A percentile compares a stretch with the other conserved stretches of the same genome.
These are phyloP conservation scores for Leucosticte australis DNA, from an alignment of 2,113 vertebrate species.

Conservation along the genomic window DNA sequence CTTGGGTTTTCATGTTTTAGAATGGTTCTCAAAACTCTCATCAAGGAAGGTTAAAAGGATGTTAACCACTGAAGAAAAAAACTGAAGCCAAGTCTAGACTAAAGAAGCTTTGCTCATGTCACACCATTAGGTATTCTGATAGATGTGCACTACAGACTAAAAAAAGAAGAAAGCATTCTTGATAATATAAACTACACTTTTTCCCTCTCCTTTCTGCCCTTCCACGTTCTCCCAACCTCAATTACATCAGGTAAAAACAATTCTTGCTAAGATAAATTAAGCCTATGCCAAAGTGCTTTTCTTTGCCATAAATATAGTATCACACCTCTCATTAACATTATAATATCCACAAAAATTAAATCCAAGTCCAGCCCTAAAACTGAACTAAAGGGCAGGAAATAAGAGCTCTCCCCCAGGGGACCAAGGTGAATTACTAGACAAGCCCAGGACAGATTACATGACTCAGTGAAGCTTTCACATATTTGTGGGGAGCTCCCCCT, in stretches of 20 bases:
- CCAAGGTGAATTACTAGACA: not conserved
- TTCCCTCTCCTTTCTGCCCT: not conserved
- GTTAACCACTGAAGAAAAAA: not conserved
- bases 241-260: not conserved
- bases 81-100: not conserved
- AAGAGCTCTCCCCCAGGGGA: not conserved
- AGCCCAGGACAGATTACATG: not conserved
- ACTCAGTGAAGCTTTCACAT: not conserved
- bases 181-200: not conserved
- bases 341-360: not conserved
- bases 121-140: not conserved
- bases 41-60: not conserved
- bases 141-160: not conserved
- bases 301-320: not conserved
- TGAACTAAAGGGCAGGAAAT: not conserved
- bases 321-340: not conserved
- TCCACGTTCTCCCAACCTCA: not conserved
- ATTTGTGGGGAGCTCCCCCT: not conserved
- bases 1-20: not conserved
- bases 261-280: not conserved
- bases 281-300: not conserved
- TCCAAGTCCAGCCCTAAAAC: not conserved
- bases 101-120: not conserved
- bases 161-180: not conserved
- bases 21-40: not conserved